Evolutionary conservation across 2,113 vertebrate genomes (phyloP).

Genomic region (Maccullochella peelii): DNA sequence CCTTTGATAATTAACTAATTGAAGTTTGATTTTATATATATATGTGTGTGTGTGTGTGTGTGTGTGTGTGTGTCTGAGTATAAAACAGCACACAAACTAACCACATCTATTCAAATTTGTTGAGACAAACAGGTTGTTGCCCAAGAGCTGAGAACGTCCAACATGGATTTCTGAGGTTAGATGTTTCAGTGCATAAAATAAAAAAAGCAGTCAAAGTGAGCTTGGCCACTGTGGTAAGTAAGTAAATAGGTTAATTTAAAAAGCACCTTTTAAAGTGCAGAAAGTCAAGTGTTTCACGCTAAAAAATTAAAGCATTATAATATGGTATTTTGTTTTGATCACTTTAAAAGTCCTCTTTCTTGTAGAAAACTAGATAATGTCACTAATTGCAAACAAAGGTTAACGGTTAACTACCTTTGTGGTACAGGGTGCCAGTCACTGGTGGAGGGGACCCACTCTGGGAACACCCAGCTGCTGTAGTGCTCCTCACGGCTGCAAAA

Average conservation of each 20-base stretch:
- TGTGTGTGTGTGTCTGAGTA: too few relatives aligned
- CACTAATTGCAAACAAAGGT: fast-evolving
- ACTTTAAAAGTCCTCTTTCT: not conserved
- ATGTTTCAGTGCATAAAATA: not conserved
- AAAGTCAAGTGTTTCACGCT: not conserved
- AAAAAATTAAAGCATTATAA: not conserved
- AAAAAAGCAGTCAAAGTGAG: not conserved
- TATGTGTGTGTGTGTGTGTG: too few relatives aligned
- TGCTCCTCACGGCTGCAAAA: slow-evolving; percentile 86
- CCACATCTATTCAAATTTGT: not conserved
- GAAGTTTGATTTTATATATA: too few relatives aligned
- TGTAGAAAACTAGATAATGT: not conserved
- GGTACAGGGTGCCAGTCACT: slow-evolving; percentile 87
- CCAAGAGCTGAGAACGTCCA: not conserved
- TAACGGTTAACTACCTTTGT: slow-evolving; percentile 79
- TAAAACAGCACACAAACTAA: not conserved
- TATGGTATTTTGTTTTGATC: not conserved
- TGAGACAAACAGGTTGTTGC: not conserved
- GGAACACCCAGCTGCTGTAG: slow-evolving; percentile 89
- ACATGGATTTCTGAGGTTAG: not conserved
- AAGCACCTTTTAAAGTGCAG: not conserved
- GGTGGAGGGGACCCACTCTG: slow-evolving; percentile 89
- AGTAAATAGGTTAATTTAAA: too few relatives aligned
- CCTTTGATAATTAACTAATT: fast-evolving
- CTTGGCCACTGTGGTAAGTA: not conserved